Conservation (phyloP, 2,113 vertebrate genomes). For the Paramormyrops kingsleyae region DNA sequence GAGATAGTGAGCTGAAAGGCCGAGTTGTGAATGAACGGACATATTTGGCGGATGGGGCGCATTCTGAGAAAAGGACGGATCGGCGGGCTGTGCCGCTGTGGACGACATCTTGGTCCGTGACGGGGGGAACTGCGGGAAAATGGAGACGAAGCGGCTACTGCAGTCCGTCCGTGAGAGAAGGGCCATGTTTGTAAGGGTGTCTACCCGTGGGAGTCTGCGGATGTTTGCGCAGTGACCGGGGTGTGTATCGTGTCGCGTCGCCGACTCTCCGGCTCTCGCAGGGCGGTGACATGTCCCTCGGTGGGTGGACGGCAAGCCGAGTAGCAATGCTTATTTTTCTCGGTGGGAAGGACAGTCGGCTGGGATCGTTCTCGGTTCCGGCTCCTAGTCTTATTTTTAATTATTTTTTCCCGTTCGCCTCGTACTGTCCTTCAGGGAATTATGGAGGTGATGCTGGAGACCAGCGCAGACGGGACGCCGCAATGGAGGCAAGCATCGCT, state of each 20-base stretch:
- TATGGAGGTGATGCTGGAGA: neutral
- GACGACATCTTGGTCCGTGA: constrained; percentile 22
- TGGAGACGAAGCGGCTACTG: neutral
- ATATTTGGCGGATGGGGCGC: neutral
- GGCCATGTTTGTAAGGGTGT: neutral
- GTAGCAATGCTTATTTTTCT: neutral
- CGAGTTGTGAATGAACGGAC: neutral
- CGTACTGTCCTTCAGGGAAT: neutral
- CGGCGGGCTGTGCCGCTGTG: neutral
- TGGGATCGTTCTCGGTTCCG: neutral
- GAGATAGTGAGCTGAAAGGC: neutral
- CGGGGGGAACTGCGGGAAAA: neutral
- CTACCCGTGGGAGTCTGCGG: neutral
- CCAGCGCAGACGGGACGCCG: neutral
- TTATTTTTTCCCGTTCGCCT: neutral
- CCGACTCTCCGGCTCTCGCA: neutral
- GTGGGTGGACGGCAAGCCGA: neutral
- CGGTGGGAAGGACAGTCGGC: neutral
- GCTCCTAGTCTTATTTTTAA: neutral
- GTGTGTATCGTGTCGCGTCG: neutral
- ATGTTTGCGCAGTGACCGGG: neutral
- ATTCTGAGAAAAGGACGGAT: neutral
- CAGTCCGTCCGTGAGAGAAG: neutral
- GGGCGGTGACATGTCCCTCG: constrained; percentile 22
- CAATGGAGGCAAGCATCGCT: neutral